phyloP scores from a whole-genome alignment of 2,888 invertebrate species.

The Diabrotica balteata region DNA sequence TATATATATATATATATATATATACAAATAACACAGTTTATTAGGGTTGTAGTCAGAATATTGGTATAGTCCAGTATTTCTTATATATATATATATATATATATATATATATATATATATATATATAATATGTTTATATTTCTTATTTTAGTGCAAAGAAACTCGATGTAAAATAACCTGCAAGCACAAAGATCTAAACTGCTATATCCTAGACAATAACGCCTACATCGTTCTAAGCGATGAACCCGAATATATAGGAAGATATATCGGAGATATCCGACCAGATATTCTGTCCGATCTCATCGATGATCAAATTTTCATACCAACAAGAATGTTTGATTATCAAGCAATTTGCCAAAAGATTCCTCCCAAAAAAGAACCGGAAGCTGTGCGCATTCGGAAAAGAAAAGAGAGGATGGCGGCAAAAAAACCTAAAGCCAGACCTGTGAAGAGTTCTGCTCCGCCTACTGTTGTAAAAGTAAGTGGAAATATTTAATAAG shows the following conservation, averaged over 20 bases:
- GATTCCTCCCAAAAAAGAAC: conserved; percentile 43
- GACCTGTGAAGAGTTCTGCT: conserved; percentile 18
- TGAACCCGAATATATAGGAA: conserved; percentile 62
- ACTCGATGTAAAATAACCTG: conserved; percentile 56
- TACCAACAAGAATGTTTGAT: conserved; percentile 75
- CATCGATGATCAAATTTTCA: conserved; percentile 78
- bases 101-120: no score
- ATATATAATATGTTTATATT: no score
- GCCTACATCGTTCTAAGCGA: conserved; percentile 87
- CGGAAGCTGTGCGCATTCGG: conserved; percentile 33
- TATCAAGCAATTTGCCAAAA: conserved; percentile 88
- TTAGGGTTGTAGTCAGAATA: no score
- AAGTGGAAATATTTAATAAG: not conserved
- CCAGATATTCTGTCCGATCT: conserved; percentile 75
- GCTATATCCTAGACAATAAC: conserved; percentile 88
- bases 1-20: no score
- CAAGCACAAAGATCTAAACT: conserved; percentile 72
- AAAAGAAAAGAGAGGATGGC: conserved; percentile 22
- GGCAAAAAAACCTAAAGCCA: conserved; percentile 4
- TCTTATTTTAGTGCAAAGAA: conserved; percentile 11
- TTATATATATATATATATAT: no score
- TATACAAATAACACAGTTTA: no score
- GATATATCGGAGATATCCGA: conserved; percentile 84
- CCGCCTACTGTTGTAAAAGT: conserved; percentile 8
- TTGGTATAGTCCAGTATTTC: no score